A percentile compares a stretch with the other conserved stretches of the same genome.
Conservation (phyloP, 2,797 vertebrate genomes). For the Rhabdomys pumilio region DNA sequence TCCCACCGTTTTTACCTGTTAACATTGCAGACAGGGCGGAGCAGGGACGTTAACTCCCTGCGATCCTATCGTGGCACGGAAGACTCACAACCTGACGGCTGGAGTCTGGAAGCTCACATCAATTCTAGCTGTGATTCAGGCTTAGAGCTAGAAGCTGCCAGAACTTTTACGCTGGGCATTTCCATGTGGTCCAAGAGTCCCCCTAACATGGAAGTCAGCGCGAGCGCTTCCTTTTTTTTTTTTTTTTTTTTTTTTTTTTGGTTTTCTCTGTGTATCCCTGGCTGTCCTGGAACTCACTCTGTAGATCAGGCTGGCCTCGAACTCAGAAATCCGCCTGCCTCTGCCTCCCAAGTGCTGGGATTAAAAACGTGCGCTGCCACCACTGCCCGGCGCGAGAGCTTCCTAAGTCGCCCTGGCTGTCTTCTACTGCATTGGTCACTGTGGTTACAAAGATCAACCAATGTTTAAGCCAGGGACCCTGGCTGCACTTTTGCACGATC, state of each 20-base stretch:
- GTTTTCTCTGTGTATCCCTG: no score
- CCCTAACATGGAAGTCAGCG: neutral
- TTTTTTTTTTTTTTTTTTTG: no score
- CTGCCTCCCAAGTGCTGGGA: no score
- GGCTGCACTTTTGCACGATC: neutral
- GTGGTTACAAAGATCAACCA: neutral
- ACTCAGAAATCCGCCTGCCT: no score
- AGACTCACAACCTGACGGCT: neutral
- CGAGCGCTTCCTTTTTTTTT: no score
- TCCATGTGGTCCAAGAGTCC: neutral
- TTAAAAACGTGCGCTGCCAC: no score
- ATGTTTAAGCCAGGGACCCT: neutral
- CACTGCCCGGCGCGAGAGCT: no score
- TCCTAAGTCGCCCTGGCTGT: neutral
- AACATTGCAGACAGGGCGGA: neutral
- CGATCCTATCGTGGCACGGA: neutral
- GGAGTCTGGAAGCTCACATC: neutral
- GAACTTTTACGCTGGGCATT: neutral
- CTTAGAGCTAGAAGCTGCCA: neutral
- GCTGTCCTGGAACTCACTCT: no score
- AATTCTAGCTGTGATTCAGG: neutral
- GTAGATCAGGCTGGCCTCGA: no score
- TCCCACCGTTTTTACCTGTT: neutral
- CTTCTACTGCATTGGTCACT: neutral
- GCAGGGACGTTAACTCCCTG: neutral